Conservation (phyloP, 2,888 invertebrate genomes). For the Cremastinae sp. region DNA sequence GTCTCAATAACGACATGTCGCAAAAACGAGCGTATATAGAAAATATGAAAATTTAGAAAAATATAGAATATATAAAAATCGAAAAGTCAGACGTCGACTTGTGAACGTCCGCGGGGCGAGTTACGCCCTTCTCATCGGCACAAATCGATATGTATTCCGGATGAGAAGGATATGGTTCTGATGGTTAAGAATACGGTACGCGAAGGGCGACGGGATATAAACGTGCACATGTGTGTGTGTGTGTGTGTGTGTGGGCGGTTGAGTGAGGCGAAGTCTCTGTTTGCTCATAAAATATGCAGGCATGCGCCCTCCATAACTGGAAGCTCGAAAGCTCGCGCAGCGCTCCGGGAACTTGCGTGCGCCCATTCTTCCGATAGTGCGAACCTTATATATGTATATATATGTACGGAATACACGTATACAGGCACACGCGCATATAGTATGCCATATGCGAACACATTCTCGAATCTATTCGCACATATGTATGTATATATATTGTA, state of each 20-base stretch:
- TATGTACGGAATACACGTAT: constrained; percentile 1
- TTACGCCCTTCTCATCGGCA: constrained; percentile 27
- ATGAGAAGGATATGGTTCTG: constrained; percentile 58
- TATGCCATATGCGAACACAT: not conserved
- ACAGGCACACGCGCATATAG: no score
- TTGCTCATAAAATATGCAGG: constrained; percentile 79
- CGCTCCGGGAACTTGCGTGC: constrained; percentile 73
- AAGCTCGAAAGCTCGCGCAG: constrained; percentile 67
- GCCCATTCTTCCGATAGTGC: constrained; percentile 57
- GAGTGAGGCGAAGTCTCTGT: constrained; percentile 73
- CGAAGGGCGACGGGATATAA: constrained; percentile 36
- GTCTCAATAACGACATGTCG: no score
- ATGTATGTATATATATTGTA: no score
- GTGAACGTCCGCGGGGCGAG: no score
- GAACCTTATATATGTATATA: constrained; percentile 18
- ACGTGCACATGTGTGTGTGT: constrained; percentile 29
- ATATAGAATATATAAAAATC: not conserved
- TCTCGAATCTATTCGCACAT: no score
- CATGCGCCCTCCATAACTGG: constrained; percentile 75
- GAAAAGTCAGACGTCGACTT: not conserved
- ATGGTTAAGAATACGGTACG: constrained; percentile 55
- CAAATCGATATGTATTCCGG: constrained; percentile 33
- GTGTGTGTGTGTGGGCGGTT: constrained; percentile 27
- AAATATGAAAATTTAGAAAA: not conserved
- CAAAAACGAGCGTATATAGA: no score